Evolutionary conservation across 2,797 vertebrate species (phyloP).

Genomic region (Fistularia tabacaria): DNA sequence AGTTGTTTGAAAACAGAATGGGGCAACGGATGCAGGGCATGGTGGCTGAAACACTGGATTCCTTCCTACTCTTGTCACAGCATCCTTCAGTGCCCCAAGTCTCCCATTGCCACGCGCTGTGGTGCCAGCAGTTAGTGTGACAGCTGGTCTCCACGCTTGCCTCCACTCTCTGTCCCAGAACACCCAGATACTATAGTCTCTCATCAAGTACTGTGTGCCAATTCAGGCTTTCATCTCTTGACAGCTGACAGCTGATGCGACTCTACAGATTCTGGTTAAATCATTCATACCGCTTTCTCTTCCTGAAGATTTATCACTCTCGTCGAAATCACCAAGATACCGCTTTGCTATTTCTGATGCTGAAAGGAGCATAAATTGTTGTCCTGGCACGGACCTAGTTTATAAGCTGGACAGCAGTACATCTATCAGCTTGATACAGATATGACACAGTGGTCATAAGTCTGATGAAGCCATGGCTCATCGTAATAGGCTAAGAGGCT

Average conservation of each 20-base stretch:
- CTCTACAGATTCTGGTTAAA: constrained; percentile 68
- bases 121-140: constrained; percentile 56
- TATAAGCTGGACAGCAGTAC: constrained; percentile 58
- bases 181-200: constrained; percentile 43
- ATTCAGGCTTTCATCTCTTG: constrained; percentile 66
- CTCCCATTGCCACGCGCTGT: constrained; percentile 33
- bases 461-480: constrained; percentile 70
- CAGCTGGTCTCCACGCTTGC: constrained; percentile 68
- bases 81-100: constrained; percentile 38
- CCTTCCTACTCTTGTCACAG: constrained; percentile 52
- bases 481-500: constrained; percentile 63
- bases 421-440: constrained; percentile 63
- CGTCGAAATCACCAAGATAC: constrained; percentile 36
- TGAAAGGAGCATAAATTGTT: constrained; percentile 15
- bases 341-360: not conserved
- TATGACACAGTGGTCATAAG: constrained; percentile 67
- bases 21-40: constrained; percentile 27
- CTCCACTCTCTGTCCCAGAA: constrained; percentile 50
- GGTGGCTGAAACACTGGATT: constrained; percentile 37
- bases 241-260: constrained; percentile 67
- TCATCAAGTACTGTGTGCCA: constrained; percentile 55
- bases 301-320: constrained; percentile 48
- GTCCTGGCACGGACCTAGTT: constrained; percentile 48
- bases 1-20: constrained; percentile 30
- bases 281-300: constrained; percentile 61